Conservation (phyloP, 2,888 invertebrate genomes). For the Philereme vetulata region DNA sequence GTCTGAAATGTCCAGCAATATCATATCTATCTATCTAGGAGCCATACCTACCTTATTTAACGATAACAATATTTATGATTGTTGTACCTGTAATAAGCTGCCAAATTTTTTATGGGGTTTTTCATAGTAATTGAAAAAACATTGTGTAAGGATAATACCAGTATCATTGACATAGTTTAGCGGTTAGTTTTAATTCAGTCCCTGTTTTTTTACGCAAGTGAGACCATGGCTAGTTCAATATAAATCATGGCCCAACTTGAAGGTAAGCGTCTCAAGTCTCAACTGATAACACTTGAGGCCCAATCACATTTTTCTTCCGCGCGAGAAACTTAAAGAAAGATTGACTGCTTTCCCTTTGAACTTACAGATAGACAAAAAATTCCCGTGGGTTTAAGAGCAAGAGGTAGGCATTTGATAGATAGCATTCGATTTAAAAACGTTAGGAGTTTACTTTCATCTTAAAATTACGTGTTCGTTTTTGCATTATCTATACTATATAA, state of each 20-base stretch:
- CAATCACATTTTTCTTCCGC: conserved; percentile 36
- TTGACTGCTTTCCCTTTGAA: conserved; percentile 33
- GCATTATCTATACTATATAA: too few relatives aligned
- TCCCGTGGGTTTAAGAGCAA: conserved; percentile 12
- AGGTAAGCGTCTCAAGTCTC: conserved; percentile 28
- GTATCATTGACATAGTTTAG: too few relatives aligned
- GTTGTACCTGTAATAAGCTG: too few relatives aligned
- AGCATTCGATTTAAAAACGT: background rate
- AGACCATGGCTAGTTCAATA: background rate
- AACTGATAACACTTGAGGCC: conserved; percentile 37
- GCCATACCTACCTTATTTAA: too few relatives aligned
- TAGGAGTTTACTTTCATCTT: background rate
- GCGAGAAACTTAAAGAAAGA: conserved; percentile 29
- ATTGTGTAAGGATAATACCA: too few relatives aligned
- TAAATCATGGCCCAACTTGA: conserved; percentile 33
- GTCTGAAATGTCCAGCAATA: too few relatives aligned
- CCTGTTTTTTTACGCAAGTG: too few relatives aligned
- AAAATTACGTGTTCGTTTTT: background rate
- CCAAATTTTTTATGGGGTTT: too few relatives aligned
- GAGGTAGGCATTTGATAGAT: conserved; percentile 14
- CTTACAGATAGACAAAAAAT: conserved; percentile 30
- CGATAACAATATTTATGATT: too few relatives aligned
- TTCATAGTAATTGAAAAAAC: too few relatives aligned
- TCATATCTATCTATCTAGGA: too few relatives aligned
- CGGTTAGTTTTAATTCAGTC: too few relatives aligned